Evolutionary conservation across 2,797 vertebrate genomes (phyloP), one percentile per base, ranked within the genome.

Genomic region (Sciurus carolinensis): DNA sequence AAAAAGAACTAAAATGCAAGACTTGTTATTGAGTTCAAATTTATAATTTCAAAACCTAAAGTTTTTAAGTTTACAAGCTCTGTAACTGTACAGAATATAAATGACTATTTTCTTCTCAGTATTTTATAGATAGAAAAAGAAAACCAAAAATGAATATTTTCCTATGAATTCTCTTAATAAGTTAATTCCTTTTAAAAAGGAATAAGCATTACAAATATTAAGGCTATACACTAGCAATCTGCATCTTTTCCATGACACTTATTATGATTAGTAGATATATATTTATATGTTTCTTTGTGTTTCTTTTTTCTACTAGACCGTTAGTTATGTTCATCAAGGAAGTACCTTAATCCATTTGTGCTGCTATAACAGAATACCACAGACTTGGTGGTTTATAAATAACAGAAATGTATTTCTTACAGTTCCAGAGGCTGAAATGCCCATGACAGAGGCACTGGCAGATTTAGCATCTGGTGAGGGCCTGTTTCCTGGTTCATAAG

Each of bases 1-100:
- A 67, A 87, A 77, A 93, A 66, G 52, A 20, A n/a, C 33, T 24
- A 88, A 59, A 85, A 69, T 89, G 33, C 66, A 72, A 91, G 11
- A 54, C 11, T 44, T 59, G 59, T 62, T 17, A 26, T 6, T 94
- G n/a, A 82, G 17, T 4, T 91, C 22, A 59, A 24, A 86, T n/a
- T 81, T 52, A 10, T 50, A 57, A 90, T 91, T 91, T 76, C 10
- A 95, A 86, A 69, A 89, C 12, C 33, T 64, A 72, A 59, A 79
- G 5, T 83, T 87, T 87, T 47, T 89, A 88, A 91, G 15, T 85
- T 90, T 80, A 42, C 39, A 92, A 90, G 9, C 14, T 20, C 71
- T 87, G 30, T 26, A 77, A 9, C 10, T 75, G 66, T 7, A 80
- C 1, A 69, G 10, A 91, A n/a, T 20, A 67, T 47, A 84, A 79